phyloP scores from a whole-genome alignment of 2,113 vertebrate species.

The Melanotaenia duboulayi region DNA sequence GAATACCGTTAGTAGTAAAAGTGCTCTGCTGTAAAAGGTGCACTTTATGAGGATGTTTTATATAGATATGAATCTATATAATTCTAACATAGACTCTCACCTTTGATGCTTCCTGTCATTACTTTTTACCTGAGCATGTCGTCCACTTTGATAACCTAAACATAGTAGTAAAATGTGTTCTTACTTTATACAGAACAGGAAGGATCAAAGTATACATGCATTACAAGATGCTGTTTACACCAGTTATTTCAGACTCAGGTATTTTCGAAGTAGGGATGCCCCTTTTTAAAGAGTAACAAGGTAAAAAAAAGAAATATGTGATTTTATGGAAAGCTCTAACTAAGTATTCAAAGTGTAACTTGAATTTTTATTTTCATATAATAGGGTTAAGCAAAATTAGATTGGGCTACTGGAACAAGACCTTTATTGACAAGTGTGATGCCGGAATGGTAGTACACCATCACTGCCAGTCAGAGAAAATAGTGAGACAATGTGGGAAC shows the following conservation, averaged over 20 bases:
- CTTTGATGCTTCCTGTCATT: constrained; percentile 68
- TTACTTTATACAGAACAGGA: constrained; percentile 36
- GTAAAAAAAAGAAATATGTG: too few species aligned
- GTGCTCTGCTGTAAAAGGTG: constrained; percentile 63
- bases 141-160: constrained; percentile 42
- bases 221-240: neutral
- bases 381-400: too few species aligned
- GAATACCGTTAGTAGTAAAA: constrained; percentile 69
- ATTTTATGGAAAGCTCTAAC: too few species aligned
- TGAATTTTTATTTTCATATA: too few species aligned
- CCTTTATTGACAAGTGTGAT: too few species aligned
- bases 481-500: too few species aligned
- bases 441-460: too few species aligned
- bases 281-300: too few species aligned
- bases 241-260: neutral
- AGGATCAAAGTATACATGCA: constrained; percentile 8
- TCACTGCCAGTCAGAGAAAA: too few species aligned
- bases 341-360: too few species aligned
- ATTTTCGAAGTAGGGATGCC: too few species aligned
- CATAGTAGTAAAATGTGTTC: constrained; percentile 48
- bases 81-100: constrained; percentile 70
- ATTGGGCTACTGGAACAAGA: too few species aligned
- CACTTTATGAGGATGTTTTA: constrained; percentile 74
- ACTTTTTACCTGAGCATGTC: constrained; percentile 61
- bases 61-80: constrained; percentile 76